These are phyloP conservation scores for Chaetophractus vellerosus DNA, from an alignment of 2,797 vertebrate species.

Conservation along the genomic window DNA sequence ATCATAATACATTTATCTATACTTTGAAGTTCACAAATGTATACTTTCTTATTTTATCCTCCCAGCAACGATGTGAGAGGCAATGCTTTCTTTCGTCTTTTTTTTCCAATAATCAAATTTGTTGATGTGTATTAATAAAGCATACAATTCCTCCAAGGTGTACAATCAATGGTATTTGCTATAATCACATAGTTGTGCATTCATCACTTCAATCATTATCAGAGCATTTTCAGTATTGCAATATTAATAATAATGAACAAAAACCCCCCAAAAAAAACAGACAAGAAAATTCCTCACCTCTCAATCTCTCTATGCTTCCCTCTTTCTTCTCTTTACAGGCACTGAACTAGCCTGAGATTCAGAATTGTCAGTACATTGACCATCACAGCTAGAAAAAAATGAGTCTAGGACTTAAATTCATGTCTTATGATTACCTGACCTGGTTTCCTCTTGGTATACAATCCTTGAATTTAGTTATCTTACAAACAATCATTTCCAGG, in stretches of 20 bases:
- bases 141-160: too few species aligned
- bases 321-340: neutral
- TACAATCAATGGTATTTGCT: too few species aligned
- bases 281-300: too few species aligned
- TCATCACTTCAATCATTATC: too few species aligned
- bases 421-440: neutral
- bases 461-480: constrained; percentile 7
- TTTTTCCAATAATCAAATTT: too few species aligned
- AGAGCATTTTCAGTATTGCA: too few species aligned
- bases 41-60: neutral
- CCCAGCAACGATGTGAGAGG: neutral
- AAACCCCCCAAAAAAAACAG: too few species aligned
- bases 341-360: neutral
- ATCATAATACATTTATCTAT: constrained; percentile 32
- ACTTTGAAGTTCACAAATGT: constrained; percentile 1
- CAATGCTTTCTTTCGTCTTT: neutral
- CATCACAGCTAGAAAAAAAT: neutral
- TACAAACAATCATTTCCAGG: neutral
- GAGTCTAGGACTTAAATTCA: neutral
- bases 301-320: too few species aligned
- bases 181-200: too few species aligned
- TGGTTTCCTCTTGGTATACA: neutral
- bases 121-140: too few species aligned
- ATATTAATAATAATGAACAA: too few species aligned
- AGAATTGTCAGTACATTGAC: neutral